Percentiles rank a stretch among this genome's conserved stretches.
These are phyloP conservation scores for Phocoena phocoena DNA, from an alignment of 2,113 vertebrate genomes.

Conservation along the genomic window DNA sequence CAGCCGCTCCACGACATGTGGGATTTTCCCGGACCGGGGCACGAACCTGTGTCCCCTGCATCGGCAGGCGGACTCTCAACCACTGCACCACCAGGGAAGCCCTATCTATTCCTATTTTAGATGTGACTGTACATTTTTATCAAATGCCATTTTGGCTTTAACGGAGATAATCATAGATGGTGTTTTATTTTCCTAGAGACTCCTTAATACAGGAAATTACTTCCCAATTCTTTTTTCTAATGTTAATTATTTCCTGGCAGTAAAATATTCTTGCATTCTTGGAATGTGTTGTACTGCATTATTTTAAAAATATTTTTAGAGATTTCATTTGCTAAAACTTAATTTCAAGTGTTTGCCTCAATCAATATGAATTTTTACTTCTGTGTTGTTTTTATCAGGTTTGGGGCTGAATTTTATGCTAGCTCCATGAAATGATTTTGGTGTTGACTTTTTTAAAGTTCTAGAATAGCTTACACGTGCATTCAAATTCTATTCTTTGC, in stretches of 20 bases:
- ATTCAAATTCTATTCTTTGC: neutral
- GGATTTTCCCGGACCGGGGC: too few species aligned
- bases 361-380: neutral
- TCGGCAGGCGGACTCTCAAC: too few species aligned
- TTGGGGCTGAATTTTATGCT: neutral
- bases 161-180: neutral
- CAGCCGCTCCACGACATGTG: too few species aligned
- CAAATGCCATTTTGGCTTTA: neutral
- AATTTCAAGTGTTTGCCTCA: neutral
- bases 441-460: constrained; percentile 7
- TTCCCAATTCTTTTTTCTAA: neutral
- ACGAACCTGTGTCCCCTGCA: too few species aligned
- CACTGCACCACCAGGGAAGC: too few species aligned
- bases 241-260: neutral
- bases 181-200: neutral
- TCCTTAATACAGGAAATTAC: neutral
- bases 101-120: neutral
- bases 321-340: neutral
- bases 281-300: neutral
- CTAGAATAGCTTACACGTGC: neutral
- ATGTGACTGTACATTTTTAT: neutral
- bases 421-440: neutral
- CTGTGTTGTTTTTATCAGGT: neutral
- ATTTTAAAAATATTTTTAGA: neutral
- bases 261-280: neutral